Evolutionary conservation across 2,797 vertebrate genomes (phyloP).

Genomic region (Arctocebus calabarensis): DNA sequence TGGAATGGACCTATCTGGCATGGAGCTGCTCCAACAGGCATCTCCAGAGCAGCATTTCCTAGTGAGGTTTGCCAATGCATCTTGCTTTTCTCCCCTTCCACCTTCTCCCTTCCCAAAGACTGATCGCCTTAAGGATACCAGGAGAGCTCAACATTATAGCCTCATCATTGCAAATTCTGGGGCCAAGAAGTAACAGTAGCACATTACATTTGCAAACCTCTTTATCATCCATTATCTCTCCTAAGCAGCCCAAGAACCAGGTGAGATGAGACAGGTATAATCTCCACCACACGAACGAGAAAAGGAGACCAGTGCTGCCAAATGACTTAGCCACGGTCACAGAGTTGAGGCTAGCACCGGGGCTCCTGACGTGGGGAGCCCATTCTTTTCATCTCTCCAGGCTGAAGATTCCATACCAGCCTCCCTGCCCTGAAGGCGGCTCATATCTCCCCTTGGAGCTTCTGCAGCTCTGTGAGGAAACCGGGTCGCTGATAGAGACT

Average conservation of each 20-base stretch:
- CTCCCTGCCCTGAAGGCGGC: slow-evolving; percentile 30
- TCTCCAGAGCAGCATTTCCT: not conserved
- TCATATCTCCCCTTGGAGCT: slow-evolving; percentile 22
- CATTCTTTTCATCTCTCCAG: not conserved
- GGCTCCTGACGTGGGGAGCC: not conserved
- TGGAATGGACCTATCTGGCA: not conserved
- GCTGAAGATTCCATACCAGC: not conserved
- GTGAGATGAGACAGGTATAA: not conserved
- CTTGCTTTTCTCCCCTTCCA: not conserved
- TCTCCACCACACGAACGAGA: not conserved
- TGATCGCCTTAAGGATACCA: not conserved
- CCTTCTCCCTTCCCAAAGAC: not conserved
- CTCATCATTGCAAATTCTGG: rapidly evolving
- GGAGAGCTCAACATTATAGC: not conserved
- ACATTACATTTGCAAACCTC: not conserved
- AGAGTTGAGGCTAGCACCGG: not conserved
- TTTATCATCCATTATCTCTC: not conserved
- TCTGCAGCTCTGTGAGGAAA: slow-evolving; percentile 39
- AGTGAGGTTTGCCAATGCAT: not conserved
- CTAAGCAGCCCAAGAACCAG: not conserved
- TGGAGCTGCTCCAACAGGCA: not conserved
- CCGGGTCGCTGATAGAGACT: not conserved
- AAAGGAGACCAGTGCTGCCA: not conserved
- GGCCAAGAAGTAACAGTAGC: not conserved
- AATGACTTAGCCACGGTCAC: not conserved